Base-by-base conservation (phyloP, 2,113 vertebrate species). In the Penelope pileata region DNA sequence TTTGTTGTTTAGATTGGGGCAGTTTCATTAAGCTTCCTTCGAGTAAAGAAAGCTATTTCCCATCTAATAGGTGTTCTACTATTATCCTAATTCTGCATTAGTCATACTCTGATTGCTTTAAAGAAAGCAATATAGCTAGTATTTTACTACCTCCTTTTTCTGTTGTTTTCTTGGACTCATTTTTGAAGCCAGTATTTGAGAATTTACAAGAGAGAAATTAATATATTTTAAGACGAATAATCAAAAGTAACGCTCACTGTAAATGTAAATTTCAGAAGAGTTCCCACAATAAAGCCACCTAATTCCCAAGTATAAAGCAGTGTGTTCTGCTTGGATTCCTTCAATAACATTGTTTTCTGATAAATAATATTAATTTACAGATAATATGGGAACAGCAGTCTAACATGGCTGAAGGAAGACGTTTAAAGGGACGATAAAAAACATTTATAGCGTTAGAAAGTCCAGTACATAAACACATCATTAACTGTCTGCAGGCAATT, bases 291-390 rank as follows among this genome's bases (percentile, higher is more conserved):
- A 87, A 87, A 92, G 6, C 30, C 0, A 0, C 45, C 19, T 87
- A 79, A 92, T 85, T 80, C 40, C 62, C 29, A 69, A 34, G 67
- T 53, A 80, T 26, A 87, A 91, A 87, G 67, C 17, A 79, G 23
- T 32, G 83, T 63, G 83, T 86, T 91, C 64, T 67, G 16, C 63
- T 94, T 75, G 34, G 34, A 67, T 86, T 90, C 54, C 43, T 96
- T 86, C 50, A 67, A 32, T 93, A 66, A 63, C 22, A 58, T 83
- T 91, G 79, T 69, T 93, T 59, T 75, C 48, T 58, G 53, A 69
- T 63, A 17, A 77, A 90, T 80, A 88, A 83, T 86, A 84, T 58
- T 64, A 6, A 45, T 82, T 75, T 79, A 75, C 50, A 86, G 62
- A 45, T 68, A 81, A 87, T 59, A 23, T 23, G 56, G 89, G 80